Evolutionary conservation across 2,113 vertebrate species (phyloP), one percentile per base, ranked within the genome.

Genomic region (Phalacrocorax brasilianus): DNA sequence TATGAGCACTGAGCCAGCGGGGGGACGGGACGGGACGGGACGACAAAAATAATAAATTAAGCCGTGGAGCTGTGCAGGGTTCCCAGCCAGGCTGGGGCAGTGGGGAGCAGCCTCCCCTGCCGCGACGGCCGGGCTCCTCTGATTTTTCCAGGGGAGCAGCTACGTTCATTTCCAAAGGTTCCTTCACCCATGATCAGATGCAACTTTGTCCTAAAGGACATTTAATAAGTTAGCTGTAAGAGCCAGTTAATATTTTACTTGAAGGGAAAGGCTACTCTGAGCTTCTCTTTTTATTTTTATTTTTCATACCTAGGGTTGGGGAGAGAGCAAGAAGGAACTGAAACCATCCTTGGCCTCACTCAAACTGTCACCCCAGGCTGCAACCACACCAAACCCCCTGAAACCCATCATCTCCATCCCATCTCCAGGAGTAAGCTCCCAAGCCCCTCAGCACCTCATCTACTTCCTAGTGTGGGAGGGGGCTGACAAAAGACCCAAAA

Each of bases 211-310:
- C 94, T 58, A 86, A 71, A 97, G 91, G 61, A 94, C 67, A 63
- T 50, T 79, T 89, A 91, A 91, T 92, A 88, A 91, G 81, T 53
- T 70, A 59, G 24, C 52, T 33, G 3, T 78, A 71, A 88, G 42
- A 88, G 58, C 21, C 38, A 27, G 96, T 97, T 97, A 97, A 97
- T 97, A 30, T 97, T 97, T 97, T 56, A 97, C 96, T 78, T 3
- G 0, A 56, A 93, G 78, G 81, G 50, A 79, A 86, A 77, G 78
- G 82, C 67, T 80, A 93, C 59, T 85, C 73, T 0, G 7, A 62
- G 85, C 42, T 30, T 80, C 55, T 44, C 11, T 59, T 38, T 55
- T 76, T 44, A 42, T 50, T 84, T 88, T 71, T 45, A 58, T 40
- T 79, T 86, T 75, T 88, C 50, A 61, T 83, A 87, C 40, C 33